These are phyloP conservation scores for Brotula barbata DNA, from an alignment of 2,797 vertebrate species.

Conservation along the genomic window DNA sequence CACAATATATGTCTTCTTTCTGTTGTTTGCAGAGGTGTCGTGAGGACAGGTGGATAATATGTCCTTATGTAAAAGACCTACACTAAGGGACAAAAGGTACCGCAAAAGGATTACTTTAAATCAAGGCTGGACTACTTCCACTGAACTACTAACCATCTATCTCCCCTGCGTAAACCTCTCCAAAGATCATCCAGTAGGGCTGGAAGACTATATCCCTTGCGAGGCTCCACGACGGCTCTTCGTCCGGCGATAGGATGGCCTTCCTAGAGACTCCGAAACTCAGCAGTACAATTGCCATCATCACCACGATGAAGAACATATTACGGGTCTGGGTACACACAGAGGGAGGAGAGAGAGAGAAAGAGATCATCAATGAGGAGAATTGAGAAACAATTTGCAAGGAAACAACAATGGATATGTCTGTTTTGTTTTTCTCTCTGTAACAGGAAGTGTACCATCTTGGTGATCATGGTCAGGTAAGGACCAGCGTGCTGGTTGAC, in stretches of 20 bases:
- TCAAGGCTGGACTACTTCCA: constrained; percentile 6
- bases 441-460: constrained; percentile 83
- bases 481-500: constrained; percentile 95
- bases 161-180: constrained; percentile 92
- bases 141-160: constrained; percentile 83
- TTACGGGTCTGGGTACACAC: constrained; percentile 84
- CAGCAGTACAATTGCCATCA: constrained; percentile 95
- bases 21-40: neutral
- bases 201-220: constrained; percentile 91
- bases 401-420: neutral
- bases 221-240: constrained; percentile 89
- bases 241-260: constrained; percentile 90
- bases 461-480: constrained; percentile 97
- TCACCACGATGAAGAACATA: constrained; percentile 98
- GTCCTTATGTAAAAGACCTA: neutral
- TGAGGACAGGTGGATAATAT: neutral
- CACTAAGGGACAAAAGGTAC: neutral
- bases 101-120: constrained; percentile 6
- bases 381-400: neutral
- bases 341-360: neutral
- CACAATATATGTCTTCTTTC: too few relatives aligned
- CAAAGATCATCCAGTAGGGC: constrained; percentile 99
- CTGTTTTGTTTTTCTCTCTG: neutral
- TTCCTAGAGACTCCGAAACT: constrained; percentile 95
- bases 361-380: too few relatives aligned